A percentile compares a stretch with the other conserved stretches of the same genome.
Evolutionary conservation across 2,797 vertebrate genomes (phyloP).

Genomic region (Platyrinchus mystaceus): DNA sequence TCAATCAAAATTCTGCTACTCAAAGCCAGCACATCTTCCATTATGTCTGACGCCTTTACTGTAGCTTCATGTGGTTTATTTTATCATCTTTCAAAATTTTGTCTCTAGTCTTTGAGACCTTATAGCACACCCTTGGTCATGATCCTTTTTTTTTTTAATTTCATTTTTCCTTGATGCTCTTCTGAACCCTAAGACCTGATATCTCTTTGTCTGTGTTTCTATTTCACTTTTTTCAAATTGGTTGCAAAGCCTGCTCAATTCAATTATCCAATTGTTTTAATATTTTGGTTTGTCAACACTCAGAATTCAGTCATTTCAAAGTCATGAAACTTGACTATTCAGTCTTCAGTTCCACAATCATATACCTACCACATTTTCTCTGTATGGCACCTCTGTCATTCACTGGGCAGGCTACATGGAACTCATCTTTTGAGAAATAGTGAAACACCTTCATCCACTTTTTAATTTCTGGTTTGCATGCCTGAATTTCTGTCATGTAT

Average conservation of each 20-base stretch:
- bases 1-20: neutral
- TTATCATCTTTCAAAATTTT: neutral
- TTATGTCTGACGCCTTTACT: neutral
- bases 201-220: neutral
- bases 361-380: neutral
- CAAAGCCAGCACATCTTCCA: neutral
- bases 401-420: neutral
- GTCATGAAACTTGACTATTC: neutral
- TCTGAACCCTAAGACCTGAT: neutral
- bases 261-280: neutral
- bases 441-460: rapidly evolving
- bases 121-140: neutral
- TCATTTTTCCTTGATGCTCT: neutral
- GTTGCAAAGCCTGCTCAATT: neutral
- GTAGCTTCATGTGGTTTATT: neutral
- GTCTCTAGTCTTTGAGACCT: neutral
- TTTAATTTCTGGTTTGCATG: neutral
- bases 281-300: neutral
- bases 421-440: neutral
- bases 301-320: neutral
- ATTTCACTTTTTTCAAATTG: neutral
- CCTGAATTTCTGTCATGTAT: neutral
- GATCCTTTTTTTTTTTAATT: neutral
- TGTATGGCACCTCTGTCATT: neutral
- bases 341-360: neutral